A percentile compares a stretch with the other conserved stretches of the same genome.
Conservation (phyloP, 2,797 vertebrate genomes). For the Psittacula derbiana region DNA sequence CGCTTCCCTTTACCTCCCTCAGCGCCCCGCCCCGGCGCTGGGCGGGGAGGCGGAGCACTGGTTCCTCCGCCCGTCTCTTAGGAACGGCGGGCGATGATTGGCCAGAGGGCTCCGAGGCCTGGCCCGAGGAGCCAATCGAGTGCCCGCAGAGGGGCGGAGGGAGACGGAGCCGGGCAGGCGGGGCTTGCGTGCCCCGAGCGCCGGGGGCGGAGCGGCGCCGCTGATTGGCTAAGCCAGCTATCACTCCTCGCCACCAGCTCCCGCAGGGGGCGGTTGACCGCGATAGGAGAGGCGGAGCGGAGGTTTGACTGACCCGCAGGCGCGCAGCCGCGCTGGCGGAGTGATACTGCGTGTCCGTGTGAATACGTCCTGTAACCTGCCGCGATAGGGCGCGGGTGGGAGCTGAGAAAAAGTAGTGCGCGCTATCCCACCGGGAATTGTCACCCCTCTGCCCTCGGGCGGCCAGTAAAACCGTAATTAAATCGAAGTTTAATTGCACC, state of each 20-base stretch:
- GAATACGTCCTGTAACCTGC: not conserved
- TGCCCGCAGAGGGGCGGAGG: not conserved
- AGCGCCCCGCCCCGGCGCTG: not conserved
- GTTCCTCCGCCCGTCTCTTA: rapidly evolving
- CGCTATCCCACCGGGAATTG: rapidly evolving
- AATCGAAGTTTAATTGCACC: not conserved
- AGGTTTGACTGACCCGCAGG: not conserved
- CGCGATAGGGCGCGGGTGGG: not conserved
- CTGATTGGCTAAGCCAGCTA: not conserved
- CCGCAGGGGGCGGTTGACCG: not conserved
- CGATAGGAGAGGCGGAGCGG: rapidly evolving
- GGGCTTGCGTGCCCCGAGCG: not conserved
- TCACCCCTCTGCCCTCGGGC: rapidly evolving
- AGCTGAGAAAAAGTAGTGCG: not conserved
- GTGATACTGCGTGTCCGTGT: not conserved
- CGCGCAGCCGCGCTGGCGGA: not conserved
- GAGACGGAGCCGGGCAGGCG: not conserved
- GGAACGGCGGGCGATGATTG: rapidly evolving
- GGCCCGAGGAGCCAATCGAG: not conserved
- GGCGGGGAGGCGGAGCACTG: not conserved
- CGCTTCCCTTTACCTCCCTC: not conserved
- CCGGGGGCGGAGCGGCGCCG: not conserved
- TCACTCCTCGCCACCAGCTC: not conserved
- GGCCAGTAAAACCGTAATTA: rapidly evolving
- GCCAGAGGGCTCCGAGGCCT: not conserved